phyloP scores from a whole-genome alignment of 2,797 vertebrate genomes.

The Calcarius lapponicus region DNA sequence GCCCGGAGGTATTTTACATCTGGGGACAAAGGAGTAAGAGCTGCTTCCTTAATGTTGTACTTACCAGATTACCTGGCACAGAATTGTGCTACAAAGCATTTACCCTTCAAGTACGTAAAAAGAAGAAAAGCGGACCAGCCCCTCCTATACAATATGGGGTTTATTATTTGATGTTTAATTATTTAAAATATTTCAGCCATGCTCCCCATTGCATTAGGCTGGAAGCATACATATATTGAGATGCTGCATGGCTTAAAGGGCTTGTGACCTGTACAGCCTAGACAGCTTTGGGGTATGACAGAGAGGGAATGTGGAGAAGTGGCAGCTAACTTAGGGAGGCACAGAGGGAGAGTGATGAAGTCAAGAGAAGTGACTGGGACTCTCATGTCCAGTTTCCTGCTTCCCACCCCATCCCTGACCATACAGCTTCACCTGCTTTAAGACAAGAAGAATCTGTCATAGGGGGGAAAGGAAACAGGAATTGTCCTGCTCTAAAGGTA shows the following conservation, averaged over 20 bases:
- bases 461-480: background rate
- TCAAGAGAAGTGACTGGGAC: background rate
- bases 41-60: background rate
- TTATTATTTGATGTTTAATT: background rate
- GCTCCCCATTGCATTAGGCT: background rate
- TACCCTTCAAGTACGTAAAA: background rate
- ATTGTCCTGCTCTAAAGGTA: background rate
- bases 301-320: background rate
- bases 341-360: background rate
- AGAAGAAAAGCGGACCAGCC: background rate
- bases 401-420: background rate
- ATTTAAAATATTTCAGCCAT: background rate
- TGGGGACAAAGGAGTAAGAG: background rate
- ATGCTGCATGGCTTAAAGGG: background rate
- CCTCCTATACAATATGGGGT: background rate
- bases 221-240: background rate
- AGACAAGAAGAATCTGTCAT: background rate
- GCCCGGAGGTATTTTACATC: background rate
- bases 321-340: background rate
- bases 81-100: background rate
- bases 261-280: background rate
- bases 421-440: background rate
- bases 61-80: background rate
- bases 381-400: background rate
- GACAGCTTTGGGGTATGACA: background rate